These are phyloP conservation scores for Chlorops oryzae DNA, from an alignment of 1,140 invertebrate genomes.

Conservation along the genomic window DNA sequence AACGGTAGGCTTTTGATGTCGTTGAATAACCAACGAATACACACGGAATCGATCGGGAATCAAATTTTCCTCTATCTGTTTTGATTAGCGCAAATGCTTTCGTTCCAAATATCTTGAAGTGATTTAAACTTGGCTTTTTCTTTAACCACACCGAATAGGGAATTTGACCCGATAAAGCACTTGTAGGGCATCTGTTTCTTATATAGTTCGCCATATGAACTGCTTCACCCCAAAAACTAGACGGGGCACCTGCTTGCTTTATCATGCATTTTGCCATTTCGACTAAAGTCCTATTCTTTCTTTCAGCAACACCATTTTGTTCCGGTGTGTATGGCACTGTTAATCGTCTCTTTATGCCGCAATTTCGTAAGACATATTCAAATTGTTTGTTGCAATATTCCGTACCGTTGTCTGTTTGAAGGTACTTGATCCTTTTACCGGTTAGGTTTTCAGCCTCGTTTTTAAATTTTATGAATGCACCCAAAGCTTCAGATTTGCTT, in stretches of 20 bases:
- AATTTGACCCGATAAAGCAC: too few relatives aligned
- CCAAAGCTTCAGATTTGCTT: slow-evolving; percentile 2
- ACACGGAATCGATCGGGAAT: slow-evolving; percentile 1
- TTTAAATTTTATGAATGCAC: too few relatives aligned
- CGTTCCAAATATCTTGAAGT: too few relatives aligned
- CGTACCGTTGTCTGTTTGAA: slow-evolving; percentile 45
- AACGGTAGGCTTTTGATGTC: slow-evolving; percentile 5
- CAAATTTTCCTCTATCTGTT: too few relatives aligned
- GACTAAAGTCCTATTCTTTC: slow-evolving; percentile 19
- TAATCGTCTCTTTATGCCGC: slow-evolving; percentile 38
- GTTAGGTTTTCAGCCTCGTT: slow-evolving; percentile 19
- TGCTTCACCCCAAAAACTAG: too few relatives aligned
- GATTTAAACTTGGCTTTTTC: too few relatives aligned
- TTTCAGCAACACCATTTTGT: slow-evolving; percentile 46
- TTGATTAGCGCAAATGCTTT: too few relatives aligned
- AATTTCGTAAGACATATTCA: slow-evolving; percentile 18
- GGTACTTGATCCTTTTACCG: slow-evolving; percentile 28
- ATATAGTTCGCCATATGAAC: too few relatives aligned
- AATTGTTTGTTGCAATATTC: slow-evolving; percentile 38
- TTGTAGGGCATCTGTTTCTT: too few relatives aligned
- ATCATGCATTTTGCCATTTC: slow-evolving; percentile 27
- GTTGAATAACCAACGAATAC: slow-evolving; percentile 6
- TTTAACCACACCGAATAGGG: too few relatives aligned
- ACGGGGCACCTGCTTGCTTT: too few relatives aligned
- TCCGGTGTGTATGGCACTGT: slow-evolving; percentile 43